Percentiles rank a stretch among this genome's conserved stretches.
Evolutionary conservation across 2,797 vertebrate genomes (phyloP).

Genomic region (Macropus fuliginosus): DNA sequence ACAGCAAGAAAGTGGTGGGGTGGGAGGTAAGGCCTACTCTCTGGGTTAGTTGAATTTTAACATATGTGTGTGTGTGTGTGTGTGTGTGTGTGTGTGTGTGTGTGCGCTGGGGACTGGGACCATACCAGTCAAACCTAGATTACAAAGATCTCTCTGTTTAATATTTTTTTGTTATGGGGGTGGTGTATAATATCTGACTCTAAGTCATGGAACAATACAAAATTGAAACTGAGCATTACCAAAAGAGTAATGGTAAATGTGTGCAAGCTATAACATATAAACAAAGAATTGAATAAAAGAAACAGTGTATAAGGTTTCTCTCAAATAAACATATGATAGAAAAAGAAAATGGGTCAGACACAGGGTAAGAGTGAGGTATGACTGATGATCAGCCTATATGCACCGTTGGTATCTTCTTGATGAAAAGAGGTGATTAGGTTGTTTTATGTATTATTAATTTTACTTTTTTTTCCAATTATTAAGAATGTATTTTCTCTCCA

Average conservation of each 20-base stretch:
- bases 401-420: background rate
- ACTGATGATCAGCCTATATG: background rate
- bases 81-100: too few species aligned
- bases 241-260: background rate
- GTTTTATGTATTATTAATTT: background rate
- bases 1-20: background rate
- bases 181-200: background rate
- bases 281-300: background rate
- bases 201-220: background rate
- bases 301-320: background rate
- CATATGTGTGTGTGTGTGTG: too few species aligned
- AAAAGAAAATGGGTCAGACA: background rate
- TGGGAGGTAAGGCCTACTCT: background rate
- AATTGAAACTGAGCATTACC: background rate
- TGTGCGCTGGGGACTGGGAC: background rate
- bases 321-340: background rate
- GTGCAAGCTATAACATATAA: background rate
- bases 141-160: background rate
- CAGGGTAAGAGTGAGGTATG: background rate
- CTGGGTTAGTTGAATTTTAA: background rate
- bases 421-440: background rate
- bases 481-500: background rate
- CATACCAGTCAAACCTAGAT: background rate
- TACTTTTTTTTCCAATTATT: background rate
- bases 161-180: background rate